Evolutionary conservation across 2,797 vertebrate species (phyloP).

Genomic region (Glossophaga mutica): DNA sequence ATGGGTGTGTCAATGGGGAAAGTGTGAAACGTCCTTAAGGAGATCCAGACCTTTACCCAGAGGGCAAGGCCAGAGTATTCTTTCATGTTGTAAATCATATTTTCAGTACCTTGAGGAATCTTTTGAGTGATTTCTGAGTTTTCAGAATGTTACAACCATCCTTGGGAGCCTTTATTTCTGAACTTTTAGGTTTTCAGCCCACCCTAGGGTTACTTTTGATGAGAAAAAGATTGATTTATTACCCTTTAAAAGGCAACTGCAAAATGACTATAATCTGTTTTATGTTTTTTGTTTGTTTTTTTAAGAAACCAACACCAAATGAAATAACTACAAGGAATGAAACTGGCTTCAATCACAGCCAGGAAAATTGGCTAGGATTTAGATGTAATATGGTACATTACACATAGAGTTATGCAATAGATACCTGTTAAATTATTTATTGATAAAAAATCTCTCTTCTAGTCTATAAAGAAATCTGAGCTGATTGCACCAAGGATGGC

Average conservation of each 20-base stretch:
- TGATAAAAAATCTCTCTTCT: background rate
- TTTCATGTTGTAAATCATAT: background rate
- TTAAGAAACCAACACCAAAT: slow-evolving; percentile 16
- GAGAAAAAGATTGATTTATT: background rate
- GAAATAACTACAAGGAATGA: background rate
- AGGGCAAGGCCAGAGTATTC: background rate
- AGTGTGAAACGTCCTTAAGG: background rate
- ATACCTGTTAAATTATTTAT: background rate
- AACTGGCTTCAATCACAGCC: background rate
- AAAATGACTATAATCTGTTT: background rate
- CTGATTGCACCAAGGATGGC: background rate
- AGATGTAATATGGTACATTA: background rate
- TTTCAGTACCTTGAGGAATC: background rate
- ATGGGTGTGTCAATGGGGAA: background rate
- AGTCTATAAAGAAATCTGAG: background rate
- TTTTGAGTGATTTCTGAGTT: background rate
- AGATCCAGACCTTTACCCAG: background rate
- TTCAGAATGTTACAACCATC: background rate
- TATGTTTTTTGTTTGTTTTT: background rate
- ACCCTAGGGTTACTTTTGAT: background rate
- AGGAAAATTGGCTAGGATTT: background rate
- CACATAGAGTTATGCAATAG: background rate
- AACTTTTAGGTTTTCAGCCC: background rate
- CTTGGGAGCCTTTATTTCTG: background rate
- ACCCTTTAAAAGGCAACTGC: background rate